Evolutionary conservation across 1,140 invertebrate genomes (phyloP), one percentile per base, ranked within the genome.

Genomic region (Rhopalosiphum maidis): DNA sequence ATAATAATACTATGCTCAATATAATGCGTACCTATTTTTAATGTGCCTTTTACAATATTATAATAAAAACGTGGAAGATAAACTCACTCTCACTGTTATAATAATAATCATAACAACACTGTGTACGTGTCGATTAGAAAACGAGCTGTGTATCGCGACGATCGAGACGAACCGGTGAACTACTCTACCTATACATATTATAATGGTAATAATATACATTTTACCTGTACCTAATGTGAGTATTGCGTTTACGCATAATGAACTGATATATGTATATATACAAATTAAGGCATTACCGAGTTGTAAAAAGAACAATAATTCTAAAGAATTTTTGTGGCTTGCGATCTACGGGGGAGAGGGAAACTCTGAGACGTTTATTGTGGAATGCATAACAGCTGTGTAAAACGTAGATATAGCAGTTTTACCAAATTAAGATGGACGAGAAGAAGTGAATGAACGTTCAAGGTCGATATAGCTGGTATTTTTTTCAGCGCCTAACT

Each of bases 361-460:
- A 86, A 46, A 46, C 43, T 48, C 85, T n/a, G 43, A 43, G 85
- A 43, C 30, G 41, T 30, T 86, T 46, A 85, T 46, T 86, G 85
- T 43, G 54, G 89, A 90, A 90, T 90, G 87, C n/a, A 51, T 77
- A 77, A 77, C 60, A 77, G 60, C 60, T 77, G 60, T n/a, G 60
- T 77, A 77, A 77, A 77, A n/a, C 37, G 87, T 43, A 60, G 88
- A 37, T 60, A 83, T 82, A 54, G 91, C 77, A 93, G 91, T 93
- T 93, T 86, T 93, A 93, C 91, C 77, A 93, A 93, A 93, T 93
- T 93, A 93, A 93, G 68, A 92, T 18, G 77, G 43, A 77, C 60
- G 60, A 85, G 82, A 92, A 83, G 91, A 89, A 93, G 91, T 93
- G 91, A 93, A 93, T 43, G 91, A 93, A 93, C 91, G 91, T 93